Conservation (phyloP, 1,140 invertebrate genomes). For the Zaprionus davidi region DNA sequence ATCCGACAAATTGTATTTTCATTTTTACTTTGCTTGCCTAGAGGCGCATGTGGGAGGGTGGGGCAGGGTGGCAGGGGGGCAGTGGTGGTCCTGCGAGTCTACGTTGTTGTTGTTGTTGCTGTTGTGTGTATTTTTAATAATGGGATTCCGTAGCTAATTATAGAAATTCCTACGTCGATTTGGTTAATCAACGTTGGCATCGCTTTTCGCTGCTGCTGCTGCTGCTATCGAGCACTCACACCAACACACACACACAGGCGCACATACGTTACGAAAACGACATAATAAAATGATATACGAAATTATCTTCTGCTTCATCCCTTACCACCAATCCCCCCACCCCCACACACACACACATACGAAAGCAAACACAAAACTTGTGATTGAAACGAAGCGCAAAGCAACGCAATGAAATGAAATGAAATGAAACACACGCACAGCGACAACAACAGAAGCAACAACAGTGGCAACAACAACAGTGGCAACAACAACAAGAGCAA, state of each 20-base stretch:
- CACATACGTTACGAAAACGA: conserved; percentile 17
- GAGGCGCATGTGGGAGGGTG: background rate
- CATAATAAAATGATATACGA: conserved; percentile 26
- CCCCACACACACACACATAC: background rate
- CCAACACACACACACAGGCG: background rate
- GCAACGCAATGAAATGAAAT: conserved; percentile 31
- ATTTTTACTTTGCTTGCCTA: conserved; percentile 9
- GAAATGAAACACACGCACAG: conserved; percentile 44
- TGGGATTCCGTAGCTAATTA: conserved; percentile 6
- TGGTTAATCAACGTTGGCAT: background rate
- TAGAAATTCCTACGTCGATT: conserved; percentile 1
- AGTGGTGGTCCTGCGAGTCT: background rate
- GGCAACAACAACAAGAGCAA: background rate
- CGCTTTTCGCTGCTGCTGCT: background rate
- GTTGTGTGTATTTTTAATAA: conserved; percentile 9
- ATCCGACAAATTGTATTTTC: conserved; percentile 34
- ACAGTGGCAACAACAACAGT: conserved; percentile 1
- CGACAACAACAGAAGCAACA: conserved; percentile 1
- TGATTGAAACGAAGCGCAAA: conserved; percentile 40
- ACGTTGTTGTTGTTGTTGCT: background rate
- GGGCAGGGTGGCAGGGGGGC: background rate
- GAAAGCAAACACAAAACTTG: background rate
- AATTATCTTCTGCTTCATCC: background rate
- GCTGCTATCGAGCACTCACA: conserved; percentile 1
- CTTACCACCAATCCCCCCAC: background rate